Conservation (phyloP, 2,113 vertebrate species). For the Platichthys stellatus region DNA sequence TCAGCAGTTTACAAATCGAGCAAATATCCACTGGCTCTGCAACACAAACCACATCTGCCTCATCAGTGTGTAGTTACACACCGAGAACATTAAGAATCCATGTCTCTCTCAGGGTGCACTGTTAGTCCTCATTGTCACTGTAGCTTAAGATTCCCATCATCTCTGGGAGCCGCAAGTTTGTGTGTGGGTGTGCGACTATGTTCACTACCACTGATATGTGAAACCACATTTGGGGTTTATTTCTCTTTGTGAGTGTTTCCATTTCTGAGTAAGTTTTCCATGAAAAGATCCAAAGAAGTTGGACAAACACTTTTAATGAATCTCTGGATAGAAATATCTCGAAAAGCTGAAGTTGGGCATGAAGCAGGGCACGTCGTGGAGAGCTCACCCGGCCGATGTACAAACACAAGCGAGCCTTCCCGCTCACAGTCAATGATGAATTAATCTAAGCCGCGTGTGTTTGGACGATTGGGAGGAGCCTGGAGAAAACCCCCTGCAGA, state of each 20-base stretch:
- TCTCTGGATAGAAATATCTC: too few relatives aligned
- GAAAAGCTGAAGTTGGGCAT: too few relatives aligned
- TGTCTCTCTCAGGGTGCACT: slow-evolving; percentile 10
- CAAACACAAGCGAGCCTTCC: too few relatives aligned
- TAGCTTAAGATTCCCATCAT: background rate
- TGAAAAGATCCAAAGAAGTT: background rate
- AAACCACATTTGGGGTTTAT: background rate
- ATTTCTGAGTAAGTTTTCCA: background rate
- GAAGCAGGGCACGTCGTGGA: too few relatives aligned
- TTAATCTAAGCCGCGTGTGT: too few relatives aligned
- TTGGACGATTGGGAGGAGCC: too few relatives aligned
- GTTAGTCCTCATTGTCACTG: background rate
- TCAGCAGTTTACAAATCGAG: slow-evolving; percentile 13
- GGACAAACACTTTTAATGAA: background rate
- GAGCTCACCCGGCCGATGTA: too few relatives aligned
- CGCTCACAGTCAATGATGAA: too few relatives aligned
- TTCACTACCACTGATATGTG: background rate
- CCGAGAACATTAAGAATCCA: slow-evolving; percentile 10
- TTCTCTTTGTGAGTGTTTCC: too few relatives aligned
- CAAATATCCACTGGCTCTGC: slow-evolving; percentile 6
- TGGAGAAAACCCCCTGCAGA: too few relatives aligned
- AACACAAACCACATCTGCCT: slow-evolving; percentile 17
- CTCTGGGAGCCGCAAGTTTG: slow-evolving; percentile 2
- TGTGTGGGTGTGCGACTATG: slow-evolving; percentile 1
- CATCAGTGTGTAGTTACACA: background rate